These are phyloP conservation scores for Aspidiotus destructor DNA, from an alignment of 2,888 invertebrate genomes.

Conservation along the genomic window DNA sequence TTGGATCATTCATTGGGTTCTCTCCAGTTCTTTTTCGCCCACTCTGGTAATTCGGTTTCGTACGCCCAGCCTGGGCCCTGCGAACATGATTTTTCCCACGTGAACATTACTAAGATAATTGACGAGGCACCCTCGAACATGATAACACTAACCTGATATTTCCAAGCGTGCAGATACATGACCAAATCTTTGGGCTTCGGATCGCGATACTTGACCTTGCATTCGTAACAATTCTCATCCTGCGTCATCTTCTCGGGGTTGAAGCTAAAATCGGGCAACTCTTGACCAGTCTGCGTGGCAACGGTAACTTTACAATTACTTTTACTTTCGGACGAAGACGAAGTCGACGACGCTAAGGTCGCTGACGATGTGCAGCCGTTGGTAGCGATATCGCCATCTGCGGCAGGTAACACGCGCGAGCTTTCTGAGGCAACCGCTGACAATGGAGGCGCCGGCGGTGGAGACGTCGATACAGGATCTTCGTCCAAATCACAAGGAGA, in stretches of 20 bases:
- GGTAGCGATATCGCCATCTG: too few species aligned
- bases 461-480: slow-evolving; percentile 24
- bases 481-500: slow-evolving; percentile 33
- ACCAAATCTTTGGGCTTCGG: slow-evolving; percentile 84
- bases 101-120: background rate
- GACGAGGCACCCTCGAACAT: background rate
- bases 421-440: background rate
- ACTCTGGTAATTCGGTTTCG: slow-evolving; percentile 81
- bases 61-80: slow-evolving; percentile 93
- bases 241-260: slow-evolving; percentile 62
- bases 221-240: slow-evolving; percentile 85
- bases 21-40: slow-evolving; percentile 80
- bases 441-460: slow-evolving; percentile 26
- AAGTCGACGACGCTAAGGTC: slow-evolving; percentile 44
- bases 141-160: slow-evolving; percentile 59
- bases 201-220: slow-evolving; percentile 82
- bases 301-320: slow-evolving; percentile 56
- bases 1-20: slow-evolving; percentile 50
- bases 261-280: slow-evolving; percentile 57
- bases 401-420: slow-evolving; percentile 41
- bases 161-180: slow-evolving; percentile 94
- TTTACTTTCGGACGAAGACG: slow-evolving; percentile 39
- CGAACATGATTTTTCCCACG: slow-evolving; percentile 37
- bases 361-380: slow-evolving; percentile 41
- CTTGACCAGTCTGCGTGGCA: slow-evolving; percentile 76